A percentile compares a stretch with the other conserved stretches of the same genome.
phyloP scores from a whole-genome alignment of 2,888 invertebrate species.

The Stratiomys singularior region DNA sequence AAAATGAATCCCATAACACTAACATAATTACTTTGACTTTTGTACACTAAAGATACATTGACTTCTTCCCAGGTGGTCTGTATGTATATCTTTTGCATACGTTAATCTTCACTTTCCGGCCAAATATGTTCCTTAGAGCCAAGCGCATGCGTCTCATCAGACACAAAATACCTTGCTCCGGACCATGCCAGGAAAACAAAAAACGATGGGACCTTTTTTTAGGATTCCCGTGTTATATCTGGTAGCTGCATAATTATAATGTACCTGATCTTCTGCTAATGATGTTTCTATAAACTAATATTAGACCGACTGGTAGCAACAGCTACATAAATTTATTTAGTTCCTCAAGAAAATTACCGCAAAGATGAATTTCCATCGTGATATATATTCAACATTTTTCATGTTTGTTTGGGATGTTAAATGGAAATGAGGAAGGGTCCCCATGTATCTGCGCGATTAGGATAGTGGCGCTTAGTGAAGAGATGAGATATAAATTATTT shows the following conservation, averaged over 20 bases:
- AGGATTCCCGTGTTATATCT: neutral
- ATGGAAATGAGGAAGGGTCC: neutral
- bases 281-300: neutral
- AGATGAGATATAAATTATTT: too few relatives aligned
- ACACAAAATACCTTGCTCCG: neutral
- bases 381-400: neutral
- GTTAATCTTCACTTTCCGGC: neutral
- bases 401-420: neutral
- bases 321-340: neutral
- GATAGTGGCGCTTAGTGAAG: neutral
- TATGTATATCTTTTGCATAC: neutral
- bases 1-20: too few relatives aligned
- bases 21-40: slow-evolving; percentile 22
- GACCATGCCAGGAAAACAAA: too few relatives aligned
- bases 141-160: neutral
- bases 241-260: neutral
- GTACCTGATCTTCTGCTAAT: neutral
- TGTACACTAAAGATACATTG: neutral
- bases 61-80: slow-evolving; percentile 31
- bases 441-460: neutral
- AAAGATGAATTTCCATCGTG: neutral
- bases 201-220: neutral
- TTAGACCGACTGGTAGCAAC: neutral
- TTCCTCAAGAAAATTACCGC: neutral
- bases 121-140: too few relatives aligned